A percentile compares a stretch with the other conserved stretches of the same genome.
phyloP scores from a whole-genome alignment of 35 echinoderm and acorn worm genomes.

The Anneissia japonica region DNA sequence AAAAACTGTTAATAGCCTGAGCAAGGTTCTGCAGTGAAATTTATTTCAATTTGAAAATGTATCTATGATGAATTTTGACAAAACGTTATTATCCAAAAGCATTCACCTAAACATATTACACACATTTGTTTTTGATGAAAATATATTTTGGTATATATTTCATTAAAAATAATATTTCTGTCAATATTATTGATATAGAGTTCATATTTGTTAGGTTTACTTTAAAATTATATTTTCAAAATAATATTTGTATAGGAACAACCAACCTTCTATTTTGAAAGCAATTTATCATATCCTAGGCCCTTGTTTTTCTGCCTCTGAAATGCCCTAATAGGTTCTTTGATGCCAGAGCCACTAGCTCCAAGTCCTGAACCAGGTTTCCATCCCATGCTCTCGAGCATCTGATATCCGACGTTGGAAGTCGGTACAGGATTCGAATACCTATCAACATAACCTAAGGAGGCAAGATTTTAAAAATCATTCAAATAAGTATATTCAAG shows the following conservation, averaged over 20 bases:
- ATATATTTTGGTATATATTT: too few relatives aligned
- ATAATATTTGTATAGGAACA: background rate
- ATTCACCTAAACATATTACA: too few relatives aligned
- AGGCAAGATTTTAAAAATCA: too few relatives aligned
- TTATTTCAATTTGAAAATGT: too few relatives aligned
- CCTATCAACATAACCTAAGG: conserved; percentile 35
- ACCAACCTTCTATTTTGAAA: background rate
- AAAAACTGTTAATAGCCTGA: too few relatives aligned
- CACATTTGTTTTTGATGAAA: too few relatives aligned
- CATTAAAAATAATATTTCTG: too few relatives aligned
- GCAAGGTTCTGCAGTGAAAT: too few relatives aligned
- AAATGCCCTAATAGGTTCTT: conserved; percentile 83
- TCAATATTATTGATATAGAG: too few relatives aligned
- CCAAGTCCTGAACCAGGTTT: conserved; percentile 85
- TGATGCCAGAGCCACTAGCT: conserved; percentile 58
- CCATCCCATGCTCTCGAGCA: conserved; percentile 98
- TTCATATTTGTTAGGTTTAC: background rate
- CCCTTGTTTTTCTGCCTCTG: conserved; percentile 85
- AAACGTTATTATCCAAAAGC: too few relatives aligned
- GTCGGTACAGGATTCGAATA: conserved; percentile 65
- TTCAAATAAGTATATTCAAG: background rate
- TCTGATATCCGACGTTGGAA: conserved; percentile 75
- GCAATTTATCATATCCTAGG: conserved; percentile 43
- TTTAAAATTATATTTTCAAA: background rate
- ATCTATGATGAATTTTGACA: too few relatives aligned